Evolutionary conservation across 2,797 vertebrate species (phyloP), one percentile per base, ranked within the genome.

Genomic region (Lacerta bilineata): DNA sequence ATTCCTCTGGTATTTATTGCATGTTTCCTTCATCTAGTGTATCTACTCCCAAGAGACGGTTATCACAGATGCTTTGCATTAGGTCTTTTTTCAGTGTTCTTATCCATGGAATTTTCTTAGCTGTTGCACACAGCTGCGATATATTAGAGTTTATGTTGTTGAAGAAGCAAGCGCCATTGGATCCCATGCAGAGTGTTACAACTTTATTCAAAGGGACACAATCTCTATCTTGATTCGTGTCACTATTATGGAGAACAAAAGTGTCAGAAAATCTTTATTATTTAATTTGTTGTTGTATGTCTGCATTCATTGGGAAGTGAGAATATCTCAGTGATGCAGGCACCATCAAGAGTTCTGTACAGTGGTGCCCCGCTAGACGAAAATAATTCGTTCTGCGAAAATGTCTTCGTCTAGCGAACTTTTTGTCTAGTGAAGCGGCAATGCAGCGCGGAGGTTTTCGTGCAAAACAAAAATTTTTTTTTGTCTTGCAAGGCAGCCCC

Each of bases 41-140:
- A 89, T 91, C 43, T 77, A 25, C 82, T 93, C 91, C 90, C 80
- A 85, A 84, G 93, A 89, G 91, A 90, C 72, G 77, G 76, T 55
- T 72, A 87, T 78, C 90, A 84, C 80, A 91, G 82, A 91, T 83
- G 78, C 85, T 72, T 84, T 84, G 91, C 78, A 79, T 89, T 93
- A 10, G 79, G 17, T 83, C 78, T 82, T 36, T 84, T 90, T 87
- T 64, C 83, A 41, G 5, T 85, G 15, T 39, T 86, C 83, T 94
- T 92, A 91, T 71, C 74, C 76, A 59, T 74, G 78, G 84, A 61
- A 79, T 92, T 92, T n/a, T 88, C 86, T 74, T 59, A 93, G 50
- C 79, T 90, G 39, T 29, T 29, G 87, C 89, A 87, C 75, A 90
- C 94, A 94, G 93, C 90, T 94, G 93, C 90, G 89, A 68, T 79